A percentile compares a stretch with the other conserved stretches of the same genome.
These are phyloP conservation scores for Epizoanthus ramosus DNA, from an alignment of 92 coral and sea anemone species.

Conservation along the genomic window DNA sequence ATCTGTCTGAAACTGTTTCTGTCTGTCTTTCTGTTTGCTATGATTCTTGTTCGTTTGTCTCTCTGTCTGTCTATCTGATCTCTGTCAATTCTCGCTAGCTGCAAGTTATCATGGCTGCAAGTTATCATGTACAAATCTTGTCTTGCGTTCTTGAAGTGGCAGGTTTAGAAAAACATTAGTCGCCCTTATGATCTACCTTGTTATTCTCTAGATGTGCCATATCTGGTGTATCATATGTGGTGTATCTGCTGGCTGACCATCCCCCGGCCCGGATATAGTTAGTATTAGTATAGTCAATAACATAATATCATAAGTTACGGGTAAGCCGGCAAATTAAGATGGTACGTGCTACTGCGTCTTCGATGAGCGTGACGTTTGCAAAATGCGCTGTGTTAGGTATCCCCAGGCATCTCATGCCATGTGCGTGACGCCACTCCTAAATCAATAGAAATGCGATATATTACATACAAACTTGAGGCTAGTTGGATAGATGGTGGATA, in stretches of 20 bases:
- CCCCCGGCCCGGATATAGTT: too few relatives aligned
- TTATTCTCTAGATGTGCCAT: not conserved
- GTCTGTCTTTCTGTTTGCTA: not conserved
- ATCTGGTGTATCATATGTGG: not conserved
- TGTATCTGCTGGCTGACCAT: not conserved
- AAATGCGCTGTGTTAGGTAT: conserved; percentile 99
- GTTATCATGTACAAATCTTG: not conserved
- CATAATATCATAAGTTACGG: not conserved
- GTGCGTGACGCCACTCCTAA: conserved; percentile 99
- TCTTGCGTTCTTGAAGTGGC: not conserved
- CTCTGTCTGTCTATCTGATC: not conserved
- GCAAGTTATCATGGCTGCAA: not conserved
- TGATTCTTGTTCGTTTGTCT: not conserved
- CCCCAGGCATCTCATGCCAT: conserved; percentile 97
- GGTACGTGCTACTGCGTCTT: conserved; percentile 96
- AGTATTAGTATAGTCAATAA: too few relatives aligned
- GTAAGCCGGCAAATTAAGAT: conserved; percentile 28
- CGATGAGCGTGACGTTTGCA: conserved; percentile 97
- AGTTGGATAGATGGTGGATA: not conserved
- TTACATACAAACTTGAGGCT: not conserved
- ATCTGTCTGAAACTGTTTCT: not conserved
- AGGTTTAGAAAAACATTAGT: not conserved
- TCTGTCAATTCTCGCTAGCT: not conserved
- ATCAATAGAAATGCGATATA: not conserved
- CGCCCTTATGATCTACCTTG: not conserved